These are phyloP conservation scores for Himalopsyche japonica DNA, from an alignment of 2,888 invertebrate species.

Conservation along the genomic window DNA sequence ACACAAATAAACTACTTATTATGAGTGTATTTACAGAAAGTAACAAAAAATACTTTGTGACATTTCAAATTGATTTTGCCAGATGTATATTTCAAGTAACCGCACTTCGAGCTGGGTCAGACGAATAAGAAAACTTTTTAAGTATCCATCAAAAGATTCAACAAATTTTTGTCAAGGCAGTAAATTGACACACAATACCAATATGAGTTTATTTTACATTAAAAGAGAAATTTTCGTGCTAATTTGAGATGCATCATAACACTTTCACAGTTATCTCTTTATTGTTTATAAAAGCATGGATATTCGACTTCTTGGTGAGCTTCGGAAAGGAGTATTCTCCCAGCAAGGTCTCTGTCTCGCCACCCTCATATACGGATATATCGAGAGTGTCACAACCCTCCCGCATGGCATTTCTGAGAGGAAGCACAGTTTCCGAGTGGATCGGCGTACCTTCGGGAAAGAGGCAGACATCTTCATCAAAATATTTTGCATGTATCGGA, in stretches of 20 bases:
- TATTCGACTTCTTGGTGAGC: constrained; percentile 7
- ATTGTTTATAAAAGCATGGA: constrained; percentile 28
- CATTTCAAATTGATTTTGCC: too few relatives aligned
- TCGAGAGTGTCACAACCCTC: background rate
- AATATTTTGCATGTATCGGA: constrained; percentile 54
- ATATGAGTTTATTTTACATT: too few relatives aligned
- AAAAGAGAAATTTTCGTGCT: too few relatives aligned
- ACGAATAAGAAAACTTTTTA: too few relatives aligned
- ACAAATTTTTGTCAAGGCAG: too few relatives aligned
- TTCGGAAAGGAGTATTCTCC: constrained; percentile 22
- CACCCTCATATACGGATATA: constrained; percentile 24
- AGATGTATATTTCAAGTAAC: too few relatives aligned
- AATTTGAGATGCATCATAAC: background rate
- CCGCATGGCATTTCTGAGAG: background rate
- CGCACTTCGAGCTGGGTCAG: too few relatives aligned
- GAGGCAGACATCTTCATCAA: constrained; percentile 54
- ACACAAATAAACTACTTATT: too few relatives aligned
- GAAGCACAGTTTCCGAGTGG: constrained; percentile 40
- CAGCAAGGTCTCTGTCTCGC: constrained; percentile 11
- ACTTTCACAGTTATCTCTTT: constrained; percentile 28
- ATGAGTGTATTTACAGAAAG: too few relatives aligned
- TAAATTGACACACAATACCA: too few relatives aligned
- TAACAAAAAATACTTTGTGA: too few relatives aligned
- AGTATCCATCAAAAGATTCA: too few relatives aligned
- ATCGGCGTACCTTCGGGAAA: constrained; percentile 56